Evolutionary conservation across 2,888 invertebrate genomes (phyloP).

Genomic region (Hyles lineata): DNA sequence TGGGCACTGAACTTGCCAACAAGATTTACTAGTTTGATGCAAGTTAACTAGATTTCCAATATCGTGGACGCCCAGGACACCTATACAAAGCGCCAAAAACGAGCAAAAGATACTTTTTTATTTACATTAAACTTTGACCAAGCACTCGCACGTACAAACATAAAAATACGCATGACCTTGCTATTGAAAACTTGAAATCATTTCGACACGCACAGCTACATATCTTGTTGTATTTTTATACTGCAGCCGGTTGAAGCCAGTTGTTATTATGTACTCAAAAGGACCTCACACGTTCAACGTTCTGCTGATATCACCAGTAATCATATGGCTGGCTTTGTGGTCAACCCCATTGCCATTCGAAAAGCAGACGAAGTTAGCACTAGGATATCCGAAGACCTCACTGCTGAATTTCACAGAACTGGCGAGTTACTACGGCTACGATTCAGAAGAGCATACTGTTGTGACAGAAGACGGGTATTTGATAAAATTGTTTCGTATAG

Average conservation of each 20-base stretch:
- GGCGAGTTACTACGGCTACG: slow-evolving; percentile 52
- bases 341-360: slow-evolving; percentile 36
- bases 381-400: slow-evolving; percentile 43
- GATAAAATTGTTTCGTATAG: slow-evolving; percentile 58
- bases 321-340: neutral
- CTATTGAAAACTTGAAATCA: too few species aligned
- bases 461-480: slow-evolving; percentile 69
- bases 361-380: slow-evolving; percentile 36
- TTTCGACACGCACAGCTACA: too few species aligned
- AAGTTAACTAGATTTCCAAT: too few species aligned
- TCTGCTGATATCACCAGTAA: slow-evolving; percentile 32
- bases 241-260: neutral
- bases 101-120: too few species aligned
- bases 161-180: too few species aligned
- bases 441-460: slow-evolving; percentile 60
- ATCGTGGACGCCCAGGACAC: too few species aligned
- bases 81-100: too few species aligned
- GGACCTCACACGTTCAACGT: slow-evolving; percentile 36
- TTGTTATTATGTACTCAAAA: slow-evolving; percentile 38
- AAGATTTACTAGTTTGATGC: too few species aligned
- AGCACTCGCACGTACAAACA: too few species aligned
- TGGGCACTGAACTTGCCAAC: too few species aligned
- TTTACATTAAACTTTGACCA: too few species aligned
- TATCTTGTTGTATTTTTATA: too few species aligned
- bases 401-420: slow-evolving; percentile 41